Percentiles rank a stretch among this genome's conserved stretches.
phyloP scores from a whole-genome alignment of 2,797 vertebrate genomes.

The Thripadectes ignobilis region DNA sequence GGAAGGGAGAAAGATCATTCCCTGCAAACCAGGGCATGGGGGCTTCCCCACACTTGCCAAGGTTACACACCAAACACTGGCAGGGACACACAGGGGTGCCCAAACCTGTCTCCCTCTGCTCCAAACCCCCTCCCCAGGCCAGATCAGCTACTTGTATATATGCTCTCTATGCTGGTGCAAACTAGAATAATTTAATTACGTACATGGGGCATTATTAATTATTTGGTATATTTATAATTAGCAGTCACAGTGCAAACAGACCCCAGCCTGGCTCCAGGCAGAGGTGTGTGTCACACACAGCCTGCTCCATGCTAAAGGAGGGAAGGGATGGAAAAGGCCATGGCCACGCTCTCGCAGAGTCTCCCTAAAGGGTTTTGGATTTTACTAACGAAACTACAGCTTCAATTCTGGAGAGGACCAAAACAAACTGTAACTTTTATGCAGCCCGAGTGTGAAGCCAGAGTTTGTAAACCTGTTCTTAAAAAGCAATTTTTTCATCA shows the following conservation, averaged over 20 bases:
- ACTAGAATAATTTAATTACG: background rate
- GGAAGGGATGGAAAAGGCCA: background rate
- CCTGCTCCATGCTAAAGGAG: background rate
- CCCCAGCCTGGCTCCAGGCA: background rate
- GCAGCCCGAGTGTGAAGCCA: background rate
- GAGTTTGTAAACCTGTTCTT: background rate
- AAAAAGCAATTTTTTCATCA: background rate
- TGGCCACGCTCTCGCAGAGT: fast-evolving
- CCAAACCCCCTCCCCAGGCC: background rate
- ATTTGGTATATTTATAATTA: background rate
- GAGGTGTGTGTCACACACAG: background rate
- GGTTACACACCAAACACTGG: background rate
- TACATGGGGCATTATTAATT: background rate
- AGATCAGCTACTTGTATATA: background rate
- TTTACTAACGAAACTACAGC: background rate
- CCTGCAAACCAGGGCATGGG: background rate
- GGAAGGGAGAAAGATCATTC: background rate
- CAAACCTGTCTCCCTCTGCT: background rate
- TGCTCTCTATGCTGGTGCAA: background rate
- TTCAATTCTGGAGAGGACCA: background rate
- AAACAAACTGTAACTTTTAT: background rate
- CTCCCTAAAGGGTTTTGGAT: background rate
- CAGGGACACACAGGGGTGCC: background rate
- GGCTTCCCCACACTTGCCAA: background rate
- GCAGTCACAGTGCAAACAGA: background rate